phyloP scores from a whole-genome alignment of 2,888 invertebrate genomes.

The Sylvicola fuscatus region DNA sequence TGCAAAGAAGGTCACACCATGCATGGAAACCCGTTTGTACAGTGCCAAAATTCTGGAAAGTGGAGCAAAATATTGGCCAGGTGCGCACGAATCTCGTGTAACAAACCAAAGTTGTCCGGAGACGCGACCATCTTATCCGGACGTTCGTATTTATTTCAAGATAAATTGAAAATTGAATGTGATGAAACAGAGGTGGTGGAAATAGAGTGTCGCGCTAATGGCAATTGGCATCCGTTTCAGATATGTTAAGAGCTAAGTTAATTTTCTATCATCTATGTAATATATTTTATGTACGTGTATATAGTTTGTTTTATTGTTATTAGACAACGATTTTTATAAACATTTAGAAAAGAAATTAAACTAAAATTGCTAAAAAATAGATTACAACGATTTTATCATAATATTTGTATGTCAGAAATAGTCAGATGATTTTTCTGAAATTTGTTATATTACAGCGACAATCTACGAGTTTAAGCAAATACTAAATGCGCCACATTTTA shows the following conservation, averaged over 20 bases:
- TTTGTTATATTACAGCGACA: too few relatives aligned
- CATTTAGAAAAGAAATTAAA: too few relatives aligned
- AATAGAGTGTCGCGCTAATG: conserved; percentile 18
- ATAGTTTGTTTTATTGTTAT: too few relatives aligned
- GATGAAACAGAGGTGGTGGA: conserved; percentile 4
- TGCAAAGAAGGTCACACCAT: conserved; percentile 28
- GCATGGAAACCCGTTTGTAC: conserved; percentile 23
- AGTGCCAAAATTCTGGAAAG: conserved; percentile 26
- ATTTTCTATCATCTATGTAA: too few relatives aligned
- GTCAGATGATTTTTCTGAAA: too few relatives aligned
- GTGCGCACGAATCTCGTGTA: conserved; percentile 30
- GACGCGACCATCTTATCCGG: conserved; percentile 24
- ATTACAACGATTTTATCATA: too few relatives aligned
- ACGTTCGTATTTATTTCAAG: conserved; percentile 28
- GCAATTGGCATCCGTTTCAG: conserved; percentile 10
- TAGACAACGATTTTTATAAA: too few relatives aligned
- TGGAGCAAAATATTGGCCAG: conserved; percentile 30
- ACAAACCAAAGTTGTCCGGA: conserved; percentile 24
- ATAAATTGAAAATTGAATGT: conserved; percentile 21
- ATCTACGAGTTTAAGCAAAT: too few relatives aligned
- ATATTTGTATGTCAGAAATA: too few relatives aligned
- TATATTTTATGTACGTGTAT: too few relatives aligned
- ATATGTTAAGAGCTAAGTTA: neutral
- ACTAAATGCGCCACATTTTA: too few relatives aligned
- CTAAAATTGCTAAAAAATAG: too few relatives aligned